Percentiles rank a stretch among this genome's conserved stretches.
Conservation (phyloP, 1,140 invertebrate species). For the Myzus persicae region DNA sequence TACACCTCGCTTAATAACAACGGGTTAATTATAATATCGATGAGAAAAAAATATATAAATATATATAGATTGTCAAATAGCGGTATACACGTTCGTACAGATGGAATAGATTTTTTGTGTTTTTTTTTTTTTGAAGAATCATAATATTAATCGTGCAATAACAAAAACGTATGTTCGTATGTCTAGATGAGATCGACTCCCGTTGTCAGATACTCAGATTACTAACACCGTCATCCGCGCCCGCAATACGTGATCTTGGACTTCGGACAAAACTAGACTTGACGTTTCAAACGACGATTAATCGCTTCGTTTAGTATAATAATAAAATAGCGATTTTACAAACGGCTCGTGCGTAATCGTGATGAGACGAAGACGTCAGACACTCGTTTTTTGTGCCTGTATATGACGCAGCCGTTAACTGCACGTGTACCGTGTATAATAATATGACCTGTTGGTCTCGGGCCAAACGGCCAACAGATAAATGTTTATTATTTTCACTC, state of each 20-base stretch:
- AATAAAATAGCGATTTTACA: not conserved
- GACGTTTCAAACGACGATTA: not conserved
- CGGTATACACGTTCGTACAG: not conserved
- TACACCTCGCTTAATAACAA: not conserved
- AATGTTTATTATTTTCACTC: constrained; percentile 49
- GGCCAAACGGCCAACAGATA: constrained; percentile 30
- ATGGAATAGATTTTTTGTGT: not conserved
- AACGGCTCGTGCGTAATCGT: not conserved
- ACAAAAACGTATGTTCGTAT: not conserved
- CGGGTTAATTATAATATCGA: not conserved
- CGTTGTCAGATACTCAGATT: not conserved
- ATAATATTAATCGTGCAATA: not conserved
- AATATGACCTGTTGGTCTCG: constrained; percentile 5
- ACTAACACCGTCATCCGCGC: no score
- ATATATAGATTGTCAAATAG: not conserved
- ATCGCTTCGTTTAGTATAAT: not conserved
- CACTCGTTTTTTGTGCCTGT: not conserved
- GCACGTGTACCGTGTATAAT: not conserved
- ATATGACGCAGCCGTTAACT: not conserved
- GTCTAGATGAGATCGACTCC: not conserved
- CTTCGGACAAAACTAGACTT: not conserved
- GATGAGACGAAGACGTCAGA: not conserved
- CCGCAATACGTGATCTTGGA: not conserved
- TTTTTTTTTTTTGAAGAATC: not conserved
- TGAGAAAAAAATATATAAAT: no score